Base-by-base conservation (phyloP, 2,888 invertebrate species). In the Drosophila barbarae region DNA sequence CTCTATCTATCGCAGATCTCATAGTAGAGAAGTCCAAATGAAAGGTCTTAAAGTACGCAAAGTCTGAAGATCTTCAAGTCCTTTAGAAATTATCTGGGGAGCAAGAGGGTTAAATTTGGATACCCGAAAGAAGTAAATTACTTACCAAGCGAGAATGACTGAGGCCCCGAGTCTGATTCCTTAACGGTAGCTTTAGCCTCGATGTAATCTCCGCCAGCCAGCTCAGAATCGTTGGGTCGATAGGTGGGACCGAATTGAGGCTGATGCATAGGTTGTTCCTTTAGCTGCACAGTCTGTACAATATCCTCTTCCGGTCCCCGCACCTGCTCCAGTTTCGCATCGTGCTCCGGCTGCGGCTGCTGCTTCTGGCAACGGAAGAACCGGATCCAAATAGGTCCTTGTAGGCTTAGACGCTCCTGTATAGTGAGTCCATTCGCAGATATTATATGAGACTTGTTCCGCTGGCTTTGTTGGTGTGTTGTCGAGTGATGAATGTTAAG, bases 401-500 rank as follows among this genome's bases (percentile, higher is more conserved):
- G 23, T 9, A 38, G 23, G 41, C 18, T 15, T 3, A 18, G 39
- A 1, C 35, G 41, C 6, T 21, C 41, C 15, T 10, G 26, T 9
- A 35, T 35, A 8, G 13, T 5, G 5, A 8, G 3, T 18, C 15
- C 42, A 9, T 49, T 46, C n/a, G n/a, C n/a, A 23, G 23, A 23
- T 23, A 23, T 23, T 23, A 23, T 2, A 23, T 23, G 23, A 3
- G 23, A 23, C 23, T 57, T 26, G 12, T 21, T 7, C 5, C 9
- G 30, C 6, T 35, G 30, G 3, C 26, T 9, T n/a, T 12, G 51
- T 23, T 44, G 21, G 7, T 5, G 13, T 2, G 23, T 41, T 4
- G 30, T 18, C 3, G n/a, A 10, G 5, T 21, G 3, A 9, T 32
- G 30, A 7, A 67, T 18, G 7, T 72, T 65, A 6, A 50, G 41